phyloP scores from a whole-genome alignment of 1,140 invertebrate species.

The Gyrodactylus bullatarudis region DNA sequence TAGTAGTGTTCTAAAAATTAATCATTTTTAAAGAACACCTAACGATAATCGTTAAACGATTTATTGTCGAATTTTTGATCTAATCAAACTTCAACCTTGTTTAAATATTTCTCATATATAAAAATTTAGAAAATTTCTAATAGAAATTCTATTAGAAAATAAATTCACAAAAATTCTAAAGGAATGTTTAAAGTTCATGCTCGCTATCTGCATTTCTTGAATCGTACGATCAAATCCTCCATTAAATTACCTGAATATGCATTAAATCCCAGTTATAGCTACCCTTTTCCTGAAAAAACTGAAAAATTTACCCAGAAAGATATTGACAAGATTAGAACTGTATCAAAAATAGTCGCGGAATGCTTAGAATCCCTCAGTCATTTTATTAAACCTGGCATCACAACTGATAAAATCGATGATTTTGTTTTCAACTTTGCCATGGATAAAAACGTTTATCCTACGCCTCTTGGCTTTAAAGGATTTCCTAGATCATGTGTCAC shows the following conservation, averaged over 20 bases:
- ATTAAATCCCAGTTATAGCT: background rate
- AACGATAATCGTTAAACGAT: too few species aligned
- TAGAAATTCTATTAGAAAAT: too few species aligned
- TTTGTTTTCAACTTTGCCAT: conserved; percentile 34
- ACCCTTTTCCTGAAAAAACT: background rate
- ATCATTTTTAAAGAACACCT: too few species aligned
- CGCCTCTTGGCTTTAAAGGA: conserved; percentile 43
- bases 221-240: background rate
- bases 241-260: background rate
- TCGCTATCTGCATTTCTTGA: background rate
- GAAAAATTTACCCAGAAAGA: background rate
- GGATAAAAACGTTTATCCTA: conserved; percentile 46
- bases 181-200: too few species aligned
- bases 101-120: too few species aligned
- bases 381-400: conserved; percentile 34
- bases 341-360: background rate
- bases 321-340: background rate
- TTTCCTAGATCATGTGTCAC: conserved; percentile 78
- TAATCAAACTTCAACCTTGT: too few species aligned
- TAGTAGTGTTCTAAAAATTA: too few species aligned
- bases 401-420: conserved; percentile 50
- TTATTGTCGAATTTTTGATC: too few species aligned
- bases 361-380: background rate
- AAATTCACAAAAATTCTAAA: too few species aligned
- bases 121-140: too few species aligned